Base-by-base conservation (phyloP, 1,140 invertebrate genomes). In the Apocrypta bakeri region DNA sequence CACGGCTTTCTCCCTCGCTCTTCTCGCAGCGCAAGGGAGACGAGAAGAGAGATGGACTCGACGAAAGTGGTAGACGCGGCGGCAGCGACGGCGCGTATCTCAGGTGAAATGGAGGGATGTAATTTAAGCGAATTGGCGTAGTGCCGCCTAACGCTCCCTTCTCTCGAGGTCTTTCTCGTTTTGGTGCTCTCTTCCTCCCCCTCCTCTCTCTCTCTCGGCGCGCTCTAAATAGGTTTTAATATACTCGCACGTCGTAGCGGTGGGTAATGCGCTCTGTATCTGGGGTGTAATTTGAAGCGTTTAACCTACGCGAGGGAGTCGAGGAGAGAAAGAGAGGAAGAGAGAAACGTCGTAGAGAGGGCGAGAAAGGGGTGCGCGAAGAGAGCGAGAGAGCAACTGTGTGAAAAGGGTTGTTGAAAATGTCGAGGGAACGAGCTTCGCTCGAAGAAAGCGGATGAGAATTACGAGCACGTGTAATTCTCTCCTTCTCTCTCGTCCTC, bases 211-310 rank as follows among this genome's bases (percentile, higher is more conserved):
- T 42, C 27, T 69, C 37, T 69, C 6, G 68, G 17, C 33, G 29
- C 2, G 64, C 72, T 77, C 74, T 84, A 86, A 88, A 88, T 85
- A 86, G 82, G 64, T 86, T 87, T 86, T 88, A 85, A 89, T 87
- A 85, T 85, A 87, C 86, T 84, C 77, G 84, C 83, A 78, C 84
- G 66, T 84, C 78, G 74, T 84, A 63, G 73, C 27, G 37, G 42
- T 69, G 76, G 66, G 66, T 76, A 80, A 83, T 82, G 82, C 84
- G 82, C 84, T 84, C 75, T 82, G 73, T 83, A 83, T 73, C 79
- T 79, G n/a, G 82, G 69, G 84, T 87, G 86, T 84, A 88, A 89
- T 89, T 89, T 87, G 81, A 83, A 68, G 73, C 85, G 83, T 84
- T 87, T 84, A 87, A 86, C 79, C 81, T 83, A 33, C n/a, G n/a